phyloP scores from a whole-genome alignment of 2,113 vertebrate species.

The Hystrix brachyura region DNA sequence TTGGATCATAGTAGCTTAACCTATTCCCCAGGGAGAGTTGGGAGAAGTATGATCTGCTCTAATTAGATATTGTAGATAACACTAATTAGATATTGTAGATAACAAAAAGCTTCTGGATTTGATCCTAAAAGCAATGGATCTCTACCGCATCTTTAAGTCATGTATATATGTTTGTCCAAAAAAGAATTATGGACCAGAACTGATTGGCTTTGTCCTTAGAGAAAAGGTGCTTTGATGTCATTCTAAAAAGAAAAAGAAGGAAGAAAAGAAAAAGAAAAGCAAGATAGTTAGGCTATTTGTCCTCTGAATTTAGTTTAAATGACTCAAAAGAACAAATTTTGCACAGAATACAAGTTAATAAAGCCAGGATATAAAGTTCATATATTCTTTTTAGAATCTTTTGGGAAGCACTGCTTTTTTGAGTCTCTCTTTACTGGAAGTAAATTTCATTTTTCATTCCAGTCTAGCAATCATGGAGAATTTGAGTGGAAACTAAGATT shows the following conservation, averaged over 20 bases:
- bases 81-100: not conserved
- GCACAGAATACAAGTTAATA: conserved; percentile 59
- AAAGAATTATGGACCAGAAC: not conserved
- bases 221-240: not conserved
- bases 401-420: conserved; percentile 51
- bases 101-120: not conserved
- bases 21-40: not conserved
- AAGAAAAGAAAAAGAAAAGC: not conserved
- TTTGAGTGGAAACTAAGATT: conserved; percentile 73
- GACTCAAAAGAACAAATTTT: not conserved
- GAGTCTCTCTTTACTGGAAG: conserved; percentile 62
- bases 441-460: conserved; percentile 66
- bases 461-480: conserved; percentile 64
- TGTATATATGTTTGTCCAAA: not conserved
- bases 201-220: not conserved
- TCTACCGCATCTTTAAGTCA: not conserved
- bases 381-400: conserved; percentile 56
- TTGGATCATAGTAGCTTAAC: not conserved
- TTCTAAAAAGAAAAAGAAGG: not conserved
- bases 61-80: not conserved
- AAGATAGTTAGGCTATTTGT: not conserved
- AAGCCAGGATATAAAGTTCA: not conserved
- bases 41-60: not conserved
- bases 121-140: not conserved
- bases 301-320: conserved; percentile 36